These are phyloP conservation scores for Ennomos quercinarius DNA, from an alignment of 2,888 invertebrate species.

Conservation along the genomic window DNA sequence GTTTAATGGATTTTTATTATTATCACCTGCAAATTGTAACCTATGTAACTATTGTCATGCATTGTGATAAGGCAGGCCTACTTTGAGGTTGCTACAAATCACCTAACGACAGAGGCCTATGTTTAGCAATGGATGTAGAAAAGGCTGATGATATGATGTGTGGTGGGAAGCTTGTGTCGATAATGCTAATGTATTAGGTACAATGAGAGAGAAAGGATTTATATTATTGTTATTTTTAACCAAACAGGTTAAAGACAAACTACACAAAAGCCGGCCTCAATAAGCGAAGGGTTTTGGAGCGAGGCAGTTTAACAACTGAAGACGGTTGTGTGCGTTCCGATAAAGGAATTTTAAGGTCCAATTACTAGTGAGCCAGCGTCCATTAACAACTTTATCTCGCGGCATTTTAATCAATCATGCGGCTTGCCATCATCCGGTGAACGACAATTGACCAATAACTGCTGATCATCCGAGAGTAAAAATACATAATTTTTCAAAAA, in stretches of 20 bases:
- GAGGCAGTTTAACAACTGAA: constrained; percentile 36
- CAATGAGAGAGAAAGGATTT: constrained; percentile 4
- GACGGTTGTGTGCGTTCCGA: constrained; percentile 56
- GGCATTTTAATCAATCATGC: constrained; percentile 81
- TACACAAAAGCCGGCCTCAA: constrained; percentile 28
- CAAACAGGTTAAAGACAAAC: constrained; percentile 28
- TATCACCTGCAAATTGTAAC: too few relatives aligned
- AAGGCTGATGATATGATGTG: too few relatives aligned
- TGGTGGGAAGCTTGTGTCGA: background rate
- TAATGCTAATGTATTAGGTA: background rate
- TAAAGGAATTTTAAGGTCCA: constrained; percentile 75
- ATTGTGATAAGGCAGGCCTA: too few relatives aligned
- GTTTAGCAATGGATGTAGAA: too few relatives aligned
- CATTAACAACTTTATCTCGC: constrained; percentile 81
- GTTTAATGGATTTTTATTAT: too few relatives aligned
- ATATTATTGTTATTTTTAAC: constrained; percentile 23
- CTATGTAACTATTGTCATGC: too few relatives aligned
- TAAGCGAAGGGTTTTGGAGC: constrained; percentile 30
- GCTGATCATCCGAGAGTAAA: constrained; percentile 51
- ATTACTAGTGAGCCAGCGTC: constrained; percentile 68
- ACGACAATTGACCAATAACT: constrained; percentile 66
- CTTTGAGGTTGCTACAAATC: too few relatives aligned
- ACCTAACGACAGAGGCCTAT: too few relatives aligned
- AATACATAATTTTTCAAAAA: constrained; percentile 43
- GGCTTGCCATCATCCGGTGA: constrained; percentile 67